A percentile compares a stretch with the other conserved stretches of the same genome.
These are phyloP conservation scores for Aspidiotus destructor DNA, from an alignment of 2,888 invertebrate species.

Conservation along the genomic window DNA sequence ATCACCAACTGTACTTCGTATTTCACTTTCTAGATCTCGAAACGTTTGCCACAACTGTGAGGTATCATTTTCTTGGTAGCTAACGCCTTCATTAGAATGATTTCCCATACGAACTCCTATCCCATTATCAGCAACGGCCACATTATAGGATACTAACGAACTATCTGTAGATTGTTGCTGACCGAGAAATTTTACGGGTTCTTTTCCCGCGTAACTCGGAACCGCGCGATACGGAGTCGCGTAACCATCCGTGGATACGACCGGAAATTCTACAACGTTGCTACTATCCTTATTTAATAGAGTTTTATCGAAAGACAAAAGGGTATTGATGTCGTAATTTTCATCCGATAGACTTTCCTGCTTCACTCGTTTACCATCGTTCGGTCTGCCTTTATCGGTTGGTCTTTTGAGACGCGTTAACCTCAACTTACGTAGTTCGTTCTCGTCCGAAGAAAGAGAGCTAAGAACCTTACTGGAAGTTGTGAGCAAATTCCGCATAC, in stretches of 20 bases:
- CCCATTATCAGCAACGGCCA: constrained; percentile 5
- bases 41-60: constrained; percentile 20
- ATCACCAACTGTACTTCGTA: constrained; percentile 12
- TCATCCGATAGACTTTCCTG: constrained; percentile 19
- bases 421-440: constrained; percentile 7
- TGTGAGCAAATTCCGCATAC: constrained; percentile 13
- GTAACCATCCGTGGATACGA: constrained; percentile 6
- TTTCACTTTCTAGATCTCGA: constrained; percentile 23
- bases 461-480: constrained; percentile 18
- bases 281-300: neutral
- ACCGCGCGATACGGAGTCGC: neutral
- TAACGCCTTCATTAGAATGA: neutral
- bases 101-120: neutral
- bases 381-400: neutral
- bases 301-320: constrained; percentile 11
- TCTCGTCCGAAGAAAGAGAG: constrained; percentile 16
- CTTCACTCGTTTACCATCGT: neutral
- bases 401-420: constrained; percentile 15
- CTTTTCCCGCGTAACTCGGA: neutral
- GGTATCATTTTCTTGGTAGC: constrained; percentile 16
- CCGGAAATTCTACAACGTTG: constrained; percentile 10
- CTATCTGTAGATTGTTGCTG: constrained; percentile 5
- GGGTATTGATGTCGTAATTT: constrained; percentile 20
- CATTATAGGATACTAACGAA: neutral
- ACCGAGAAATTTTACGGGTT: neutral